These are phyloP conservation scores for Micrasema longulum DNA, from an alignment of 1,140 invertebrate species.

Conservation along the genomic window DNA sequence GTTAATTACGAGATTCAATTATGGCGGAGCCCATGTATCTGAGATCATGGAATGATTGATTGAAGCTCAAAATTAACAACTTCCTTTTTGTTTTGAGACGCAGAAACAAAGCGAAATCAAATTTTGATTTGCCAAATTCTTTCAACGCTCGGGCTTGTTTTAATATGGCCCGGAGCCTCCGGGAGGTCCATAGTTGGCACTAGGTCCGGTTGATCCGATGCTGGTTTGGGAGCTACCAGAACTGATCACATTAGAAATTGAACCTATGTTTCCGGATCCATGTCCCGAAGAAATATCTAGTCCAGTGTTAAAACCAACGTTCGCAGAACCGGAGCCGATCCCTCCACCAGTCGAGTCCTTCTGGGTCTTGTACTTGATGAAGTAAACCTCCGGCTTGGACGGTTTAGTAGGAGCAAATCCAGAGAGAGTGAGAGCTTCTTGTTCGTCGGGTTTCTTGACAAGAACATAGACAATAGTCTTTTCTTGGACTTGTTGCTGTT, in stretches of 20 bases:
- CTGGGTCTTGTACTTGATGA: slow-evolving; percentile 88
- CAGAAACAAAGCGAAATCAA: no score
- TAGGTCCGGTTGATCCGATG: slow-evolving; percentile 57
- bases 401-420: slow-evolving; percentile 81
- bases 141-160: slow-evolving; percentile 42
- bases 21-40: background rate
- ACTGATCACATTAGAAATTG: slow-evolving; percentile 40
- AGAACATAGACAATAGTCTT: slow-evolving; percentile 92
- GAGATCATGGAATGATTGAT: slow-evolving; percentile 1
- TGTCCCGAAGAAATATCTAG: background rate
- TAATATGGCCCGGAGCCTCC: slow-evolving; percentile 66
- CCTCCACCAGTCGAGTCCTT: slow-evolving; percentile 63
- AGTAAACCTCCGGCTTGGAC: slow-evolving; percentile 88
- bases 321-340: slow-evolving; percentile 58
- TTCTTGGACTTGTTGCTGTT: slow-evolving; percentile 82
- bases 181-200: slow-evolving; percentile 61
- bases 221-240: slow-evolving; percentile 48
- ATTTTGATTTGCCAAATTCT: no score
- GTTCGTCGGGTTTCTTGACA: slow-evolving; percentile 86
- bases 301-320: slow-evolving; percentile 40
- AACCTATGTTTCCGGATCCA: slow-evolving; percentile 56
- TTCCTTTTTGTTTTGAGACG: no score
- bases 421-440: slow-evolving; percentile 80
- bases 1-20: background rate
- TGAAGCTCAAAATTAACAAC: no score